Base-by-base conservation (phyloP, 2,888 invertebrate species). In the Mechanitis messenoides region DNA sequence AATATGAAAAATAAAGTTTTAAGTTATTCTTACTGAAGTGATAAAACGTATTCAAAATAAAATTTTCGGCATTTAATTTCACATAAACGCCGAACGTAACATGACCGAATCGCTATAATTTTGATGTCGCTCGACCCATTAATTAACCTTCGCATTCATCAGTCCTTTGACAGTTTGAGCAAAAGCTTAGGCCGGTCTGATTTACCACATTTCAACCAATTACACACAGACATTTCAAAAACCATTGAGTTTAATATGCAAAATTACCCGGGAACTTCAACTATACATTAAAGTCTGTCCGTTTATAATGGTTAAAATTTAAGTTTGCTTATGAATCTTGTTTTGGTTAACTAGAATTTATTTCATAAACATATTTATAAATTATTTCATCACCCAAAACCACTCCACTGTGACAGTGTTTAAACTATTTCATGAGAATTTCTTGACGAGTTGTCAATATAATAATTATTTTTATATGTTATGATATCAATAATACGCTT, bases 131-230 rank as follows among this genome's bases (percentile, higher is more conserved):
- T 46, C 47, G 57, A 20, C 55, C 58, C 58, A 62, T 66, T 66
- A 66, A 66, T 66, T 64, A 62, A 61, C 45, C 56, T 28, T 55
- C 60, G 46, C 58, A 64, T 56, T 59, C 66, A 61, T 55, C 58
- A 57, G 58, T 58, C 58, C 64, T 66, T 64, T 64, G 61, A 64
- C 60, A 53, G 58, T 58, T 50, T 56, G 64, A 61, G 59, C 53
- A 56, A 62, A 66, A 59, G 58, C 61, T 59, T 58, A 58, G 63
- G 64, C 55, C 47, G 45, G 58, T 45, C 55, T 56, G 56, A 58
- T 58, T 66, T 55, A 55, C 50, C 55, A 65, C 63, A 65, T 65
- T 65, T 57, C 42, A 63, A 63, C 63, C 66, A 66, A 64, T 66
- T 62, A 66, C 46, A 59, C 28, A 12, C 53, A 50, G 50, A 50